Evolutionary conservation across 2,113 vertebrate genomes (phyloP), one percentile per base, ranked within the genome.

Genomic region (Ammodytes marinus): DNA sequence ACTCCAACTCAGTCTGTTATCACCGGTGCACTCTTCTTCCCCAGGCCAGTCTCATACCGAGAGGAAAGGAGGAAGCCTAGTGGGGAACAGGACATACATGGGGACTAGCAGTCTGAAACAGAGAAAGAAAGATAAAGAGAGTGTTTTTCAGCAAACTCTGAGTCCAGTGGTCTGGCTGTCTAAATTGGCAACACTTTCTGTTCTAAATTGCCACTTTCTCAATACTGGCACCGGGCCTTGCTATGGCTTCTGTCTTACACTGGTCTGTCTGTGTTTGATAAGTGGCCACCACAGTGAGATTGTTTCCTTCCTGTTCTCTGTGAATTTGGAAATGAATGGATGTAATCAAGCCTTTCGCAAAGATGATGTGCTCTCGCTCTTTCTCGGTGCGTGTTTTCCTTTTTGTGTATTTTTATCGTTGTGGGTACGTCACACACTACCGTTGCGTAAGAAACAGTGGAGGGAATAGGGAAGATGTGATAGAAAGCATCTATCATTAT

Each of bases 131-230:
- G 76, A 81, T 59, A 76, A 63, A 79, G 47, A 60, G 63, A 71
- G 65, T 66, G 74, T 65, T 67, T 84, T 73, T 85, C 69, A 74
- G 69, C 70, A 55, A 43, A 71, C 40, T 71, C 42, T 19, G 64
- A 70, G 63, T 15, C 47, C 66, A 69, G 52, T 64, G 70, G 69
- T 37, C 61, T 53, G 57, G 79, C 74, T 77, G 68, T 69, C 80
- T 82, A 68, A 72, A 83, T 69, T 85, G 88, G 73, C 83, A 86
- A 59, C 59, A 59, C 66, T 77, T 76, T 72, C 61, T 63, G 70
- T 64, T 60, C 79, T 27, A 27, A 27, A 83, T 88, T 79, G 83
- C 27, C 43, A 73, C 69, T 82, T 58, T 69, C 55, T 93, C 87
- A 83, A 86, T 86, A 71, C 86, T 69, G 76, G 63, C 85, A 54